phyloP scores from a whole-genome alignment of 1,140 invertebrate species.

The Chironomus tepperi region DNA sequence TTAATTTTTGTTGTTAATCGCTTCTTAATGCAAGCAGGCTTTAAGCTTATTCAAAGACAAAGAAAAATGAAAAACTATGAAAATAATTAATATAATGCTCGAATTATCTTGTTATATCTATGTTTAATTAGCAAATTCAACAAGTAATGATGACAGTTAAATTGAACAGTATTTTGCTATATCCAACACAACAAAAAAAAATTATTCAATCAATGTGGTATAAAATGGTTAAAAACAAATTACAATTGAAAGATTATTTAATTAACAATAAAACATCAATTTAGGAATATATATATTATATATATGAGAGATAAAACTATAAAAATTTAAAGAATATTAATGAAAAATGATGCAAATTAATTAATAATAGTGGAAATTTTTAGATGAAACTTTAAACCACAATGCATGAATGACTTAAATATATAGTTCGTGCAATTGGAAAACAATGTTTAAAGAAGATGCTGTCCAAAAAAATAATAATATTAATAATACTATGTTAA shows the following conservation, averaged over 20 bases:
- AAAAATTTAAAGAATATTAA: not conserved
- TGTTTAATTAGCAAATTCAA: slow-evolving; percentile 9
- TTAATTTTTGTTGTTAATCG: not conserved
- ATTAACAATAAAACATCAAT: slow-evolving; percentile 8
- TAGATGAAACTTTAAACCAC: not conserved
- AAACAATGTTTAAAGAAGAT: too few species aligned
- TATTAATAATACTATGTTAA: too few species aligned
- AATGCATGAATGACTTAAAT: too few species aligned
- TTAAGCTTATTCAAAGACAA: not conserved
- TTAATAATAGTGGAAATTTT: not conserved
- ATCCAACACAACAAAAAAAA: not conserved
- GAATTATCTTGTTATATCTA: not conserved
- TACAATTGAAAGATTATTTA: not conserved
- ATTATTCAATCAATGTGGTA: not conserved
- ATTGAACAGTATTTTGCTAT: not conserved
- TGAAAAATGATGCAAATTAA: not conserved
- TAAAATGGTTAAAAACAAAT: not conserved
- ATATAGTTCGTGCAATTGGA: too few species aligned
- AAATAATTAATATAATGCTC: not conserved
- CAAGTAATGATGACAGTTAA: not conserved
- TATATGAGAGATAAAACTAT: not conserved
- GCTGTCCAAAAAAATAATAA: too few species aligned
- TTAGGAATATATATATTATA: not conserved
- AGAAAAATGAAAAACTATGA: not conserved
- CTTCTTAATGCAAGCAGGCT: not conserved